Conservation (phyloP, 2,113 vertebrate genomes). For the Hucho hucho region DNA sequence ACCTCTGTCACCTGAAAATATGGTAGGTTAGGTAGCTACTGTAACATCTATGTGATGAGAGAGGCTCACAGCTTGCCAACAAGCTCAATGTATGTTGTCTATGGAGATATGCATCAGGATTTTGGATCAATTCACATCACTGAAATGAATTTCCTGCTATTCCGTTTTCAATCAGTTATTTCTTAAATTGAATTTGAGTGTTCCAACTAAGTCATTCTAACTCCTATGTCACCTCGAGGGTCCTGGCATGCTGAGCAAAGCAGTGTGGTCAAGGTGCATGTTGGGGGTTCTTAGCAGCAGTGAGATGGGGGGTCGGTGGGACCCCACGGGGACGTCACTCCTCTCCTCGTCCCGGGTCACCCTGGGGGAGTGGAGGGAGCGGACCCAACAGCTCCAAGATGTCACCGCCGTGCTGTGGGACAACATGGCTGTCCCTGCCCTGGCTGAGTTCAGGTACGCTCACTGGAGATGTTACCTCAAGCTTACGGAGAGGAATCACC, state of each 20-base stretch:
- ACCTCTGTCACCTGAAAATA: constrained; percentile 49
- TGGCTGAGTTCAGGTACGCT: constrained; percentile 85
- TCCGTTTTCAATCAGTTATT: not conserved
- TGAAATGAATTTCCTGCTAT: not conserved
- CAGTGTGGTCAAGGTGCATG: constrained; percentile 88
- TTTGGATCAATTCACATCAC: too few species aligned
- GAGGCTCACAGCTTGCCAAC: too few species aligned
- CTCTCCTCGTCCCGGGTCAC: constrained; percentile 82
- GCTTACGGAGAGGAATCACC: too few species aligned
- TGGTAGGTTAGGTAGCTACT: constrained; percentile 41
- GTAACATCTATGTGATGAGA: not conserved
- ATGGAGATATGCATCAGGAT: not conserved
- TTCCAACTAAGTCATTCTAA: not conserved
- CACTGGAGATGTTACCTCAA: not conserved
- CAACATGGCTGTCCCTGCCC: constrained; percentile 79
- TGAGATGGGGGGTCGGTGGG: constrained; percentile 71
- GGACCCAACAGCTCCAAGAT: constrained; percentile 85
- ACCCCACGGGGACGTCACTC: constrained; percentile 76
- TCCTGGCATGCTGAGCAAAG: constrained; percentile 83
- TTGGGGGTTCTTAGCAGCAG: constrained; percentile 85
- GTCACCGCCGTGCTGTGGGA: constrained; percentile 84
- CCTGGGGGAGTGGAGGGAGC: constrained; percentile 87
- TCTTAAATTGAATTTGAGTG: not conserved
- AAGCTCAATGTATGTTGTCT: not conserved
- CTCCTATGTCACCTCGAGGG: constrained; percentile 73